Evolutionary conservation across 2,113 vertebrate genomes (phyloP).

Genomic region (Diadophis punctatus): DNA sequence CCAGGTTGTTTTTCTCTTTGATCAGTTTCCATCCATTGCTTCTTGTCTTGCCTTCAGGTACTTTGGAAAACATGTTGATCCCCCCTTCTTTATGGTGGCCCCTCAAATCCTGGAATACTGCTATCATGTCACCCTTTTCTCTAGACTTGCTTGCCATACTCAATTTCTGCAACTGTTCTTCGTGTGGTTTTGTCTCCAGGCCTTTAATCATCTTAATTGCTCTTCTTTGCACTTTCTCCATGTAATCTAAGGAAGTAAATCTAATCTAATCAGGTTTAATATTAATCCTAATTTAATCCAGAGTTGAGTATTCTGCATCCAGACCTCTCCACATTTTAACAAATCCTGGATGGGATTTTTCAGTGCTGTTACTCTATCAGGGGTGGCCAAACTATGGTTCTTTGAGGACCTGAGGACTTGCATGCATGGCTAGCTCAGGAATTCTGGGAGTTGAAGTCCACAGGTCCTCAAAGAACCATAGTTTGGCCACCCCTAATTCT

Average conservation of each 20-base stretch:
- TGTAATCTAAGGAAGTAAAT: background rate
- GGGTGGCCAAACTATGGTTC: too few relatives aligned
- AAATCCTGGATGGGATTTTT: background rate
- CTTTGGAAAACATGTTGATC: background rate
- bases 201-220: too few relatives aligned
- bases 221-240: too few relatives aligned
- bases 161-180: background rate
- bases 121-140: background rate
- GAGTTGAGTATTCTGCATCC: background rate
- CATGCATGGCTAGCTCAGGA: too few relatives aligned
- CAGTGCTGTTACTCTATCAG: background rate
- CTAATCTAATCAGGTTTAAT: background rate
- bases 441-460: too few relatives aligned
- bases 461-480: too few relatives aligned
- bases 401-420: too few relatives aligned
- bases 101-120: background rate
- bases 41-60: background rate
- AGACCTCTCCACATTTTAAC: background rate
- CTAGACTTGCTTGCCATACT: background rate
- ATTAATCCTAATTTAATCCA: background rate
- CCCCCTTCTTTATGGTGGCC: background rate
- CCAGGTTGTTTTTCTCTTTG: background rate
- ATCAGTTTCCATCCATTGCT: background rate
- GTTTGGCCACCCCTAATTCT: too few relatives aligned
- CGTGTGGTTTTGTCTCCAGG: background rate